Base-by-base conservation (phyloP, 2,888 invertebrate species). In the Drosophila anceps region DNA sequence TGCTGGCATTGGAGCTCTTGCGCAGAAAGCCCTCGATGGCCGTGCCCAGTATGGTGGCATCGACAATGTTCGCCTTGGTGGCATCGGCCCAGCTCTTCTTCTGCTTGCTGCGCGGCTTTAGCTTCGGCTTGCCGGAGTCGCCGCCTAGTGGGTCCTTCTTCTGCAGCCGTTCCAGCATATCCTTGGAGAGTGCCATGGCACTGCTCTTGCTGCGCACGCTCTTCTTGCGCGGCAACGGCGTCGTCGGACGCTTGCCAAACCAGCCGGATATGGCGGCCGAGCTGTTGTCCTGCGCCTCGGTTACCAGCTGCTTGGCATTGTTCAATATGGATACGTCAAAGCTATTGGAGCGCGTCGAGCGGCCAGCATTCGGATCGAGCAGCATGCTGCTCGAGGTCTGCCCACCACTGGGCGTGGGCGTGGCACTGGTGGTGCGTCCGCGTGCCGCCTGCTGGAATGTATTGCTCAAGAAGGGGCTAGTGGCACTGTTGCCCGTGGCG, bases 11-110 rank as follows among this genome's bases (percentile, higher is more conserved):
- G 13, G 88, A 92, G 44, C 94, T 93, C 93, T 94, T 95, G 90
- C 94, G 95, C 41, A 97, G 93, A 90, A 97, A 97, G 35, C 96
- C 97, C 93, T 97, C 97, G 78, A 97, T 97, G 33, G 97, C 97
- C 90, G 95, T 96, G 29, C 97, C 97, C 39, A 97, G 94, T 0
- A 96, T 95, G 87, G 96, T 96, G 2, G 97, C 96, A 91, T 97
- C 97, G 43, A 96, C 95, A 0, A 97, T 96, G 46, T 96, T 95
- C 57, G 95, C 96, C 68, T 92, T 92, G 41, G 92, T 92, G 58
- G 91, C 79, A 54, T 92, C 92, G 4, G 92, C 84, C 91, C 91
- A 91, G 37, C 85, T 88, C 73, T 92, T 91, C 84, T 84, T 86
- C 91, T 92, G 92, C 61, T 93, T 93, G 69, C 90, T 87, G 39